Base-by-base conservation (phyloP, 53 echinoderm and acorn worm species). In the Temnopleurus reevesii region DNA sequence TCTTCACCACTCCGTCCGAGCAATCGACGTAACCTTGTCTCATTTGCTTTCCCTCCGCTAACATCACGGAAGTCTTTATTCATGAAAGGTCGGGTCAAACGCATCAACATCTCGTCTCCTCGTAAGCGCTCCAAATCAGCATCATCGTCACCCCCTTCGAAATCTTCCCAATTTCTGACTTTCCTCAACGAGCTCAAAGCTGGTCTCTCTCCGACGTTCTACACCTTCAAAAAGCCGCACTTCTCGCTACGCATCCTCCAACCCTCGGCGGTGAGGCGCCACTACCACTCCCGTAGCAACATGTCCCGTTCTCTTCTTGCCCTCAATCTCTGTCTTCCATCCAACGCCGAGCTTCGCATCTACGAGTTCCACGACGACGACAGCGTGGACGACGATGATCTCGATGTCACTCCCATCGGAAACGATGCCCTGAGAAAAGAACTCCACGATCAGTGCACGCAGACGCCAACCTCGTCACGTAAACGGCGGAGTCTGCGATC, bases 241-340 rank as follows among this genome's bases (percentile, higher is more conserved):
- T 95, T 95, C 88, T 95, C 95, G 17, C 56, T 86, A 29, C 76
- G 83, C 63, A 91, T 95, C 77, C 93, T 95, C 41, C 81, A 93
- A 24, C 95, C 95, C 4, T 85, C 86, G 13, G 63, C 86, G 10
- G 88, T 87, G n/a, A 31, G 71, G 24, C 65, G 88, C 17, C 66
- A 31, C 66, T 19, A 47, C n/a, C 71, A 71, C 23, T 61, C 27
- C 46, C 29, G 24, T 30, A 13, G 29, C 3, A 65, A 34, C 33
- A 82, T 89, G 89, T 80, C 89, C n/a, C 43, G 92, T 38, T 90
- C 89, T 13, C 85, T 92, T 6, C 85, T 89, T 35, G 92, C 92
- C 18, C 86, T 92, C n/a, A 92, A 92, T 41, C 83, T 92, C n/a
- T 76, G 92, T 77, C 76, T 92, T 12, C 92, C 92, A 2, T 77